Conservation (phyloP, 2,113 vertebrate genomes). For the Tauraco erythrolophus region DNA sequence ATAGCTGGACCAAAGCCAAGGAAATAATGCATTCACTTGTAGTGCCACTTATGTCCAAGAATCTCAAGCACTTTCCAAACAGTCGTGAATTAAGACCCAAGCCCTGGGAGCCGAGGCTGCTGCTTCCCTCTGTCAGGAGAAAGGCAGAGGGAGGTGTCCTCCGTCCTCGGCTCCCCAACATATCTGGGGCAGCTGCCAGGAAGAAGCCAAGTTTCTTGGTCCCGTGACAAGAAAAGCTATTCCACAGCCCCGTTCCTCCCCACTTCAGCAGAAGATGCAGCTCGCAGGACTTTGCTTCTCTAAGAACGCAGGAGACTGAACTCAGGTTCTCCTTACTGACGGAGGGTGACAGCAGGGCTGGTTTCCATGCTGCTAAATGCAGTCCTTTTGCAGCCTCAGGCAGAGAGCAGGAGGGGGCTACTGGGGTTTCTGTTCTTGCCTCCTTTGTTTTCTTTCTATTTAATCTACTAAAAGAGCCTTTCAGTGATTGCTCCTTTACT, state of each 20-base stretch:
- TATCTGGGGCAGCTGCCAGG: fast-evolving
- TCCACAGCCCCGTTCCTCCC: neutral
- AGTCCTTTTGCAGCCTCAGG: conserved; percentile 21
- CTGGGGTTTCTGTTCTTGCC: conserved; percentile 7
- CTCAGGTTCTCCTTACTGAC: neutral
- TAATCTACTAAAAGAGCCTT: neutral
- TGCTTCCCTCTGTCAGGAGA: neutral
- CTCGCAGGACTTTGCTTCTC: neutral
- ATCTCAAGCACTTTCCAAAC: conserved; percentile 22
- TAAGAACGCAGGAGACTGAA: neutral
- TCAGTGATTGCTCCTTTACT: conserved; percentile 11
- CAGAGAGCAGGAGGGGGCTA: conserved; percentile 24
- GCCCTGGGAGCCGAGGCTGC: neutral
- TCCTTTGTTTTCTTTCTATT: conserved; percentile 38
- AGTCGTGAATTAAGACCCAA: neutral
- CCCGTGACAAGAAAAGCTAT: neutral
- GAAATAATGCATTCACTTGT: conserved; percentile 33
- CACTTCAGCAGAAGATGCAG: neutral
- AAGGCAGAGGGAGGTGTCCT: neutral
- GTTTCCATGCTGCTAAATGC: neutral
- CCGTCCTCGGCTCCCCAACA: neutral
- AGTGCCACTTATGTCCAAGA: conserved; percentile 26
- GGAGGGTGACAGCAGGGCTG: neutral
- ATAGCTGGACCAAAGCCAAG: conserved; percentile 39
- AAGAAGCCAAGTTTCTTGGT: neutral